Percentiles rank a stretch among this genome's conserved stretches.
phyloP scores from a whole-genome alignment of 2,113 vertebrate species.

The Chloropsis hardwickii region DNA sequence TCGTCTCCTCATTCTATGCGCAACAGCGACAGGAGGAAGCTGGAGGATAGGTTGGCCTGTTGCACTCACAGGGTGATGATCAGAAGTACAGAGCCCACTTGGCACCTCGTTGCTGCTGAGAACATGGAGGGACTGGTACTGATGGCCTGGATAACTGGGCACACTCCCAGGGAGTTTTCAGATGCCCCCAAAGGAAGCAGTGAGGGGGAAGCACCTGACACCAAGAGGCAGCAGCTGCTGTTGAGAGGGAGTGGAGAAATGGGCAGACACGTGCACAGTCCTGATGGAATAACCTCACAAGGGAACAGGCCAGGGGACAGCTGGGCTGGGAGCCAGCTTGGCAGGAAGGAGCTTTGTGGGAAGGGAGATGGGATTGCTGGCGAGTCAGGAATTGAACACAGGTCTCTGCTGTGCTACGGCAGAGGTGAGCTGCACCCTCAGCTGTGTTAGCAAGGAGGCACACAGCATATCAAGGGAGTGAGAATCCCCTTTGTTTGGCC shows the following conservation, averaged over 20 bases:
- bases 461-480: background rate
- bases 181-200: background rate
- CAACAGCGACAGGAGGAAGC: no score
- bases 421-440: background rate
- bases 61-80: background rate
- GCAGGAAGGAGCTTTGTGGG: background rate
- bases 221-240: constrained; percentile 23
- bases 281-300: background rate
- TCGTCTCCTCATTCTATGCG: no score
- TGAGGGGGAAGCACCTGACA: background rate
- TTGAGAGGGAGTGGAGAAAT: background rate
- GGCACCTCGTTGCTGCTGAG: background rate
- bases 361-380: background rate
- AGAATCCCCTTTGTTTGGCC: background rate
- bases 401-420: background rate
- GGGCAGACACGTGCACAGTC: background rate
- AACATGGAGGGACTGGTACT: background rate
- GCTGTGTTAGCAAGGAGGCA: background rate
- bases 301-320: background rate
- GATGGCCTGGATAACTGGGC: background rate
- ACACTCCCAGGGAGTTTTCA: background rate
- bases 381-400: background rate
- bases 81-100: background rate
- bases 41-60: background rate
- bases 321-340: background rate